Conservation (phyloP, 1,140 invertebrate species). For the Formica exsecta region DNA sequence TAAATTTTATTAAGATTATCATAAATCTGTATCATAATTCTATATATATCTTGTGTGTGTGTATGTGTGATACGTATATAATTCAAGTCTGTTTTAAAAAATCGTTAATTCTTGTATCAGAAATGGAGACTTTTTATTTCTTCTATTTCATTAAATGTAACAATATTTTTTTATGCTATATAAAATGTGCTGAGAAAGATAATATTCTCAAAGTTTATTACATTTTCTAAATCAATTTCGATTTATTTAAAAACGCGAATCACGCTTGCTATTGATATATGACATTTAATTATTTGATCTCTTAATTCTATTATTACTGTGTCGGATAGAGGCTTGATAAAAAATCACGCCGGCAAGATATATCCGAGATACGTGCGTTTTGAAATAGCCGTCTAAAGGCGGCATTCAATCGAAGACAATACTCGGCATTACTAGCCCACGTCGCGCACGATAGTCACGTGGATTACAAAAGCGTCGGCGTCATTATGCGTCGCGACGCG, state of each 20-base stretch:
- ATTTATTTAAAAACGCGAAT: neutral
- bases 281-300: neutral
- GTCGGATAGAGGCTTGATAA: neutral
- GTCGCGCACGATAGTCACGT: slow-evolving; percentile 54
- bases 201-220: neutral
- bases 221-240: neutral
- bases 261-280: too few species aligned
- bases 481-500: slow-evolving; percentile 56
- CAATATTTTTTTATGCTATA: neutral
- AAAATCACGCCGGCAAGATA: too few species aligned
- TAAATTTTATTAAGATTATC: neutral
- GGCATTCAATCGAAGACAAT: slow-evolving; percentile 23
- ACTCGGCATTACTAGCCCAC: slow-evolving; percentile 31
- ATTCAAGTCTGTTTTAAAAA: too few species aligned
- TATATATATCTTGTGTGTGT: too few species aligned
- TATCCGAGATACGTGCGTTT: neutral
- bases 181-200: neutral
- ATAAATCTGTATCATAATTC: neutral
- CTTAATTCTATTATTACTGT: neutral
- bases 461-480: slow-evolving; percentile 63
- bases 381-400: neutral
- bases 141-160: too few species aligned
- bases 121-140: too few species aligned
- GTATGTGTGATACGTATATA: too few species aligned
- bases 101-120: too few species aligned